A percentile compares a stretch with the other conserved stretches of the same genome.
Evolutionary conservation across 2,797 vertebrate species (phyloP).

Genomic region (Neostethus bicornis): DNA sequence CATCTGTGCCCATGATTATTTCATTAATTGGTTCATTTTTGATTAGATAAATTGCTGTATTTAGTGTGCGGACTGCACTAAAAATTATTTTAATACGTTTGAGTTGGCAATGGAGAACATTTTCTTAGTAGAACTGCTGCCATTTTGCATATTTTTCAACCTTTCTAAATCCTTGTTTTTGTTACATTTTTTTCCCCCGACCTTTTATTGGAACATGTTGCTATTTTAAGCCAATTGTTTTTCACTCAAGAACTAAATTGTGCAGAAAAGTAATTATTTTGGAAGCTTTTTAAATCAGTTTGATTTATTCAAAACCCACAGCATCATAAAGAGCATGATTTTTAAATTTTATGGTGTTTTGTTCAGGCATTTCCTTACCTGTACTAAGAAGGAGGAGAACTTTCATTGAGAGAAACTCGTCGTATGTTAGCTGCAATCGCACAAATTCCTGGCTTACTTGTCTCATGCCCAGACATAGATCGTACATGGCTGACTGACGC

Average conservation of each 20-base stretch:
- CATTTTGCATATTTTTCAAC: neutral
- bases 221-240: neutral
- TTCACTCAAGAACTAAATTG: neutral
- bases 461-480: conserved; percentile 97
- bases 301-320: neutral
- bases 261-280: too few relatives aligned
- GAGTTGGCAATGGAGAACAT: neutral
- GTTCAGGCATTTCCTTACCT: conserved; percentile 73
- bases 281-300: neutral
- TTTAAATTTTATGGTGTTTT: neutral
- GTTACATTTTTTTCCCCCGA: neutral
- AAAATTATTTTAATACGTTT: neutral
- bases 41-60: too few relatives aligned
- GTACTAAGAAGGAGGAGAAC: conserved; percentile 96
- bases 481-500: conserved; percentile 98
- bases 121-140: neutral
- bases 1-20: too few relatives aligned
- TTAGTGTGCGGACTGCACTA: neutral
- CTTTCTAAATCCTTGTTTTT: neutral
- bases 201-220: neutral
- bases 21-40: too few relatives aligned
- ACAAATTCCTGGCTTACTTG: conserved; percentile 98
- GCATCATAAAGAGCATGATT: neutral
- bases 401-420: conserved; percentile 98
- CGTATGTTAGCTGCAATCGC: conserved; percentile 94